phyloP scores from a whole-genome alignment of 2,888 invertebrate genomes.

The Doris montereyensis region DNA sequence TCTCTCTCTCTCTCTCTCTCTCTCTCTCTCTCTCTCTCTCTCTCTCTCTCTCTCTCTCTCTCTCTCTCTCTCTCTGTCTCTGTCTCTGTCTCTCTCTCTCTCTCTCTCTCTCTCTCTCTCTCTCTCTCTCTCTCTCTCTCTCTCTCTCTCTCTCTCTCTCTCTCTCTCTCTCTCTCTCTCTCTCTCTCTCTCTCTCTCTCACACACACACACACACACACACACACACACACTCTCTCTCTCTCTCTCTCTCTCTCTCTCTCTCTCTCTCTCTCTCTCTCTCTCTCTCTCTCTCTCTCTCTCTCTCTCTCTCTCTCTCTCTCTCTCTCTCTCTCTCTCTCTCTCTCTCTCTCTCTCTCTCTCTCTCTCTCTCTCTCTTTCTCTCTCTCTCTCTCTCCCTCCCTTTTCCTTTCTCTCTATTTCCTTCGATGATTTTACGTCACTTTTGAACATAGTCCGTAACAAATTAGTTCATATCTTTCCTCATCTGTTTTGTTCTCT shows the following conservation, averaged over 20 bases:
- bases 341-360: neutral
- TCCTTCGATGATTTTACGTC: too few species aligned
- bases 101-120: neutral
- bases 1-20: neutral
- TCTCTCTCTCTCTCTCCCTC: neutral
- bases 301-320: neutral
- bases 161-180: neutral
- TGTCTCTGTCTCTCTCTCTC: neutral
- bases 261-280: neutral
- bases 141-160: conserved; percentile 29
- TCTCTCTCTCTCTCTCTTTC: neutral
- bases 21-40: neutral
- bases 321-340: neutral
- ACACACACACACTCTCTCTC: neutral
- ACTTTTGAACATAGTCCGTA: neutral
- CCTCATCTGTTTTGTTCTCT: neutral
- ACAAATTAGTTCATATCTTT: neutral
- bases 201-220: too few species aligned
- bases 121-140: conserved; percentile 22
- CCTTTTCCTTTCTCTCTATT: neutral
- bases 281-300: neutral
- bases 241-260: neutral
- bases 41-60: neutral
- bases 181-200: neutral
- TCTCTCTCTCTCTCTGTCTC: neutral